Evolutionary conservation across 2,888 invertebrate genomes (phyloP), one percentile per base, ranked within the genome.

Genomic region (Branchellion lobata): DNA sequence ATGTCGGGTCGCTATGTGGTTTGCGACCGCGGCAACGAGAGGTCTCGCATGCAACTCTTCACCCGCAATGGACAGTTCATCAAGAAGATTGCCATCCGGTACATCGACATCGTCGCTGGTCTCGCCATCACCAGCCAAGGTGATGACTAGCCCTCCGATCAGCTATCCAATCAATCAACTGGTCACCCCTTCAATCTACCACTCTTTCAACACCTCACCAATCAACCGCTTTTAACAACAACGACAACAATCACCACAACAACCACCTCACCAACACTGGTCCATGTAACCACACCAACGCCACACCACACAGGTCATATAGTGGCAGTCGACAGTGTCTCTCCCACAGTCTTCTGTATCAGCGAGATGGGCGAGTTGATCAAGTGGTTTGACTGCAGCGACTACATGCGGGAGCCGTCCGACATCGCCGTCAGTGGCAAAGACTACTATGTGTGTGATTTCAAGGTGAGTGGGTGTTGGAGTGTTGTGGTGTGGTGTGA

Each of bases 341-440:
- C 96, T 69, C 96, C 97, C 8, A 96, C 96, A 61, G 95, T 97
- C 73, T 96, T 96, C 89, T 93, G 95, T 82, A 93, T 96, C 84
- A 92, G 93, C 78, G 96, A 96, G 88, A 92, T 92, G 84, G 96
- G 96, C 31, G 95, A 95, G 85, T 90, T 97, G 84, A 90, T 95
- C 85, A 92, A 93, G 86, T 97, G 96, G 96, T 96, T 97, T 87
- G 96, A 97, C 88, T 96, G 96, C 89, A 95, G 95, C 87, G 94
- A 95, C 88, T 94, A 94, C 88, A 97, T 97, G 96, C 91, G 95
- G 84, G 97, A 97, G 88, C 96, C 96, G 27, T 96, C 96, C 76
- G 96, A 97, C 88, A 95, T 97, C 86, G 96, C 96, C 82, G 94
- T 96, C 86, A 93, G 93, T 89, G 94, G 94, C 92, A 89, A 89